phyloP scores from a whole-genome alignment of 2,797 vertebrate genomes.

The Macropus fuliginosus region DNA sequence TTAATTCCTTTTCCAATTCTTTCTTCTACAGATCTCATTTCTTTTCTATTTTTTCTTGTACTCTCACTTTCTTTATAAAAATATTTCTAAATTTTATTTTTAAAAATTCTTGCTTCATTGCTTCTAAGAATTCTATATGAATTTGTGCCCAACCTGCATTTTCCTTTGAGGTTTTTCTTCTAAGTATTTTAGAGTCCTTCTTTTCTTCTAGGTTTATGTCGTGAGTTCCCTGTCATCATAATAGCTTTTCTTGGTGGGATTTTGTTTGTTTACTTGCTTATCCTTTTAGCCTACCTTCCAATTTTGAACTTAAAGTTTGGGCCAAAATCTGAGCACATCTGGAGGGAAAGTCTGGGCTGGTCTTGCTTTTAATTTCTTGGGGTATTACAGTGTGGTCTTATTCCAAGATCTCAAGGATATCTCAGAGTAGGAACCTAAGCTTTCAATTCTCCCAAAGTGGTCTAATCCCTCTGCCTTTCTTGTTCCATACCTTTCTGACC shows the following conservation, averaged over 20 bases:
- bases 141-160: background rate
- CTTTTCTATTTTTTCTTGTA: background rate
- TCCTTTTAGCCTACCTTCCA: background rate
- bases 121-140: background rate
- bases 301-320: background rate
- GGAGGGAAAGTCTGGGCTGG: background rate
- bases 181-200: background rate
- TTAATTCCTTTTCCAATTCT: background rate
- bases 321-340: background rate
- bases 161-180: background rate
- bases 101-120: background rate
- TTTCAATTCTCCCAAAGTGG: background rate
- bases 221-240: background rate
- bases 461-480: background rate
- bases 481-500: background rate
- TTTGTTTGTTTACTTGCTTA: background rate
- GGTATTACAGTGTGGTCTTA: background rate
- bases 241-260: background rate
- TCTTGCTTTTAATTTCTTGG: background rate
- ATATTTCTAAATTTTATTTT: background rate
- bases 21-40: background rate
- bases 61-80: background rate
- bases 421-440: background rate
- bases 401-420: background rate
- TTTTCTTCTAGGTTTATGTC: background rate